Base-by-base conservation (phyloP, 2,888 invertebrate species). In the Caenorhabditis auriculariae region DNA sequence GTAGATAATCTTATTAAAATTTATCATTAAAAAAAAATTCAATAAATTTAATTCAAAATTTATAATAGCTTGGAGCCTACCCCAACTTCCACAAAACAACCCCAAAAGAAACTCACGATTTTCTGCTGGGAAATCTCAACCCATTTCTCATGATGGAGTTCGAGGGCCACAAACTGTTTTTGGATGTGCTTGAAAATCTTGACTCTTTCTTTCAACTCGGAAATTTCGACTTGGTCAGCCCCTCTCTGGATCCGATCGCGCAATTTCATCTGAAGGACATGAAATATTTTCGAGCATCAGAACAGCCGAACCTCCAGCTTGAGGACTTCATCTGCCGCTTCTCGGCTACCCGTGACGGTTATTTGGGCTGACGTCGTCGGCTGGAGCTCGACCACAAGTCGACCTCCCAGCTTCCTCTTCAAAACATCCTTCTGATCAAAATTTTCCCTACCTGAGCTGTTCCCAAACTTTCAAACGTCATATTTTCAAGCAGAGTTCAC, bases 381-480 rank as follows among this genome's bases (percentile, higher is more conserved):
- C 17, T 67, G 63, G 17, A 73, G 58, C 7, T 73, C 71, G 21
- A 73, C 73, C 29, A 73, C 71, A 27, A 73, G 62, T 0, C 73
- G 63, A 9, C 53, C 65, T 32, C 66, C 68, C 38, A 66, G 50
- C 46, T 60, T 64, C n/a, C n/a, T n/a, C n/a, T n/a, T n/a, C n/a
- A n/a, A n/a, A n/a, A n/a, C n/a, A n/a, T n/a, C n/a, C n/a, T n/a
- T n/a, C n/a, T n/a, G n/a, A n/a, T n/a, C n/a, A n/a, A n/a, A n/a
- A n/a, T n/a, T n/a, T n/a, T n/a, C n/a, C n/a, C n/a, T n/a, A n/a
- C n/a, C n/a, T n/a, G n/a, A n/a, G n/a, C n/a, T n/a, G n/a, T n/a
- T n/a, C n/a, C n/a, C n/a, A n/a, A n/a, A n/a, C n/a, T n/a, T n/a
- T n/a, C n/a, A n/a, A n/a, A n/a, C n/a, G n/a, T n/a, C n/a, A n/a